A percentile compares a stretch with the other conserved stretches of the same genome.
These are phyloP conservation scores for Intellagama lesueurii DNA, from an alignment of 2,797 vertebrate genomes.

Conservation along the genomic window DNA sequence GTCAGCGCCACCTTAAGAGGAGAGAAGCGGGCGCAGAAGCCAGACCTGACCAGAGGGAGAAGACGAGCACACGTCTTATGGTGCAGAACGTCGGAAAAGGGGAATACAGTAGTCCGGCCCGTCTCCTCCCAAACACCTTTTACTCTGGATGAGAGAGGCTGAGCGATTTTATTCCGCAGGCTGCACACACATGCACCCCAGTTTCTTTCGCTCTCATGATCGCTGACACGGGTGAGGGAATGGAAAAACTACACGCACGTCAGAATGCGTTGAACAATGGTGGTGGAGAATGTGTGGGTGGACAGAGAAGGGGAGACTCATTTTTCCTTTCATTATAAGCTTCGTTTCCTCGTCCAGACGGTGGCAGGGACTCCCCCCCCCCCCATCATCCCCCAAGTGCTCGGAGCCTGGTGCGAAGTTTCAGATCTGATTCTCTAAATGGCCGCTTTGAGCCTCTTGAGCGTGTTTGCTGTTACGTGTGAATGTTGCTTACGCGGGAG, in stretches of 20 bases:
- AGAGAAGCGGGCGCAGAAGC: slow-evolving; percentile 23
- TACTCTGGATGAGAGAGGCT: neutral
- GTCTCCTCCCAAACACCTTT: fast-evolving
- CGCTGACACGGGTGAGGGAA: neutral
- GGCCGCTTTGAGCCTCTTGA: neutral
- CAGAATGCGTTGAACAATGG: no score
- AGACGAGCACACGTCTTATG: neutral
- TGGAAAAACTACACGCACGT: neutral
- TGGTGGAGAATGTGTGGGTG: no score
- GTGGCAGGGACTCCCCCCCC: neutral
- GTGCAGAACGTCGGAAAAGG: neutral
- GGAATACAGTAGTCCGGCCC: no score
- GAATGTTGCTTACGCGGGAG: neutral
- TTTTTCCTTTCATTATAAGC: no score
- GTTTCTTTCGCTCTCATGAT: no score
- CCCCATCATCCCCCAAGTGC: no score
- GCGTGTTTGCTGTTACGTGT: neutral
- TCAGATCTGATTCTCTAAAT: no score
- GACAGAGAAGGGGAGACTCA: neutral
- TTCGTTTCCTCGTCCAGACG: neutral
- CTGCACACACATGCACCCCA: neutral
- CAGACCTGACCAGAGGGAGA: neutral
- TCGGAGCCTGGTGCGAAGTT: no score
- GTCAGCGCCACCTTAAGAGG: slow-evolving; percentile 67
- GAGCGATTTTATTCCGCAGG: no score